A percentile compares a stretch with the other conserved stretches of the same genome.
Conservation (phyloP, 2,113 vertebrate species). For the Cryptoleucopteryx plumbea region DNA sequence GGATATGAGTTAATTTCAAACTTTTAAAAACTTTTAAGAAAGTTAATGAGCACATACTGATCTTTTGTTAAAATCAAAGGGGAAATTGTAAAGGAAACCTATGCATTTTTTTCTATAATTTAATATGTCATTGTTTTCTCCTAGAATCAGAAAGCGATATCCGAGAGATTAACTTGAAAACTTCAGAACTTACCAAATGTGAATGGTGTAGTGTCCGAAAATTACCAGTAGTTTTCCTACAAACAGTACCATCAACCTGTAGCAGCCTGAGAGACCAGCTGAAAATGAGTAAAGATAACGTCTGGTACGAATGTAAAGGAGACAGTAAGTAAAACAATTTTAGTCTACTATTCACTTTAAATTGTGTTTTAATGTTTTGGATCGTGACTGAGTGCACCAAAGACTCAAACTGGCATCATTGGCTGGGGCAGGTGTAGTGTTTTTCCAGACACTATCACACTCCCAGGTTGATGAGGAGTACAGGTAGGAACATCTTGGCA, state of each 20-base stretch:
- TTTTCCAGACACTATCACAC: background rate
- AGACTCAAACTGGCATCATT: background rate
- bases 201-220: slow-evolving; percentile 94
- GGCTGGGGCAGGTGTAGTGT: background rate
- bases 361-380: background rate
- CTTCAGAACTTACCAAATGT: slow-evolving; percentile 89
- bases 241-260: slow-evolving; percentile 81
- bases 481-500: background rate
- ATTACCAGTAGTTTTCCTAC: slow-evolving; percentile 91
- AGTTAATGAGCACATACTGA: background rate
- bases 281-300: slow-evolving; percentile 79
- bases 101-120: background rate
- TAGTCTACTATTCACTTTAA: background rate
- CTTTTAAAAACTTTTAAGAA: background rate
- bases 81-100: background rate
- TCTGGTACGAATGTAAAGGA: slow-evolving; percentile 87
- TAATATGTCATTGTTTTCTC: slow-evolving; percentile 9
- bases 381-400: background rate
- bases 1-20: background rate
- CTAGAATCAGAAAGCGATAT: slow-evolving; percentile 66
- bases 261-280: slow-evolving; percentile 83
- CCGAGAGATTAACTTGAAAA: slow-evolving; percentile 79
- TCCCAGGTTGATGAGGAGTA: background rate
- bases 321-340: slow-evolving; percentile 73
- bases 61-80: background rate